Conservation (phyloP, 1,140 invertebrate species). For the Campoletis sonorensis region DNA sequence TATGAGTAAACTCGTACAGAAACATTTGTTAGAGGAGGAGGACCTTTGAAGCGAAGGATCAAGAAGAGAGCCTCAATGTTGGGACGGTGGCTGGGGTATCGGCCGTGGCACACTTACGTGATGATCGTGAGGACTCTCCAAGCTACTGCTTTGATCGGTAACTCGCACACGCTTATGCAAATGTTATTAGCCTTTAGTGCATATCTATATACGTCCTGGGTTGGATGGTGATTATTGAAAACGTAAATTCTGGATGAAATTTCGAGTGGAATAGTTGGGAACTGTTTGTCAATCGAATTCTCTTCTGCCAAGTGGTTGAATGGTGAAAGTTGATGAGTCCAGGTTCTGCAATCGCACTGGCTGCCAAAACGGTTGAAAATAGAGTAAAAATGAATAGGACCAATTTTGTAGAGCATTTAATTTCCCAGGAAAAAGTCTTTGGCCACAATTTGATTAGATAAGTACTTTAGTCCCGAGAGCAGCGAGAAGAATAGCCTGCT, state of each 20-base stretch:
- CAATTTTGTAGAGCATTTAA: too few relatives aligned
- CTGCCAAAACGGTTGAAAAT: too few relatives aligned
- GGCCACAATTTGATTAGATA: too few relatives aligned
- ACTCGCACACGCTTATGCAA: slow-evolving; percentile 69
- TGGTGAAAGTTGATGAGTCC: too few relatives aligned
- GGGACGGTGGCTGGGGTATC: slow-evolving; percentile 47
- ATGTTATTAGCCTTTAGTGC: slow-evolving; percentile 64
- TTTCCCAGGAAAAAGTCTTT: too few relatives aligned
- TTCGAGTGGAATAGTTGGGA: too few relatives aligned
- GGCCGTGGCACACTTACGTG: slow-evolving; percentile 69
- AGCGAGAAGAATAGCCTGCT: too few relatives aligned
- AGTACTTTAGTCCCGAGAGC: too few relatives aligned
- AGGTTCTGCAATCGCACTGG: too few relatives aligned
- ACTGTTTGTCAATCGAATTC: not conserved
- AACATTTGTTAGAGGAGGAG: slow-evolving; percentile 18
- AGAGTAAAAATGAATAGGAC: too few relatives aligned
- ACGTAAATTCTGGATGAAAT: not conserved
- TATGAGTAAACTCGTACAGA: not conserved
- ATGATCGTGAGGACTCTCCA: slow-evolving; percentile 48
- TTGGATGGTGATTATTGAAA: not conserved
- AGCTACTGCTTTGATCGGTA: slow-evolving; percentile 53
- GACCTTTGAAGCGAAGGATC: slow-evolving; percentile 52
- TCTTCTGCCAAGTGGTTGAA: not conserved
- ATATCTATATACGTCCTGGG: not conserved
- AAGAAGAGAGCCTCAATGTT: slow-evolving; percentile 34